Percentiles rank a stretch among this genome's conserved stretches.
These are phyloP conservation scores for Stenolophus ochropezus DNA, from an alignment of 2,888 invertebrate genomes.

Conservation along the genomic window DNA sequence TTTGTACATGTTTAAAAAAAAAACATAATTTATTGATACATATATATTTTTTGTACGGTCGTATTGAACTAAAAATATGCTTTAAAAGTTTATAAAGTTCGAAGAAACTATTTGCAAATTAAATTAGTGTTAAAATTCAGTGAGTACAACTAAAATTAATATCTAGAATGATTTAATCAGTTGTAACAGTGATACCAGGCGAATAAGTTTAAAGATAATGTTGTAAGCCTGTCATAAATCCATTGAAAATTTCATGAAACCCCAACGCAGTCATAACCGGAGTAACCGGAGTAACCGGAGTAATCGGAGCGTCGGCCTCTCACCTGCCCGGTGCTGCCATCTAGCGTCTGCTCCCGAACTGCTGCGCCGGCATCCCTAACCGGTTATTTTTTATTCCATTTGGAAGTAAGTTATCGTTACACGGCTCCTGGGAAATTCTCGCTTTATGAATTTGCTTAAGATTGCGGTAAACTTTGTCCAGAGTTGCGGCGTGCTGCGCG, in stretches of 20 bases:
- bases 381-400: constrained; percentile 65
- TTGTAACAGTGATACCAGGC: neutral
- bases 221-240: constrained; percentile 15
- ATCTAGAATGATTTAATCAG: constrained; percentile 22
- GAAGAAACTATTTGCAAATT: neutral
- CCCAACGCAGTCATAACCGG: constrained; percentile 17
- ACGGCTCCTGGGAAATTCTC: constrained; percentile 69
- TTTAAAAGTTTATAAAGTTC: neutral
- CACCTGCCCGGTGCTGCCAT: constrained; percentile 15
- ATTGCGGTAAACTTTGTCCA: constrained; percentile 64
- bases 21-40: no score
- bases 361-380: neutral
- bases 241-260: constrained; percentile 32
- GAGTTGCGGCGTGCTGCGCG: constrained; percentile 22
- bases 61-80: neutral
- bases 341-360: constrained; percentile 15
- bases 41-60: neutral
- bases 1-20: neutral
- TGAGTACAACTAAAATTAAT: neutral
- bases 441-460: constrained; percentile 71
- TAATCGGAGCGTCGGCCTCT: neutral
- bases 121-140: neutral
- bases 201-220: constrained; percentile 39
- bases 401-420: constrained; percentile 65
- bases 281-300: constrained; percentile 8